Conservation (phyloP, 2,113 vertebrate species). For the Vulpes ferrilata region DNA sequence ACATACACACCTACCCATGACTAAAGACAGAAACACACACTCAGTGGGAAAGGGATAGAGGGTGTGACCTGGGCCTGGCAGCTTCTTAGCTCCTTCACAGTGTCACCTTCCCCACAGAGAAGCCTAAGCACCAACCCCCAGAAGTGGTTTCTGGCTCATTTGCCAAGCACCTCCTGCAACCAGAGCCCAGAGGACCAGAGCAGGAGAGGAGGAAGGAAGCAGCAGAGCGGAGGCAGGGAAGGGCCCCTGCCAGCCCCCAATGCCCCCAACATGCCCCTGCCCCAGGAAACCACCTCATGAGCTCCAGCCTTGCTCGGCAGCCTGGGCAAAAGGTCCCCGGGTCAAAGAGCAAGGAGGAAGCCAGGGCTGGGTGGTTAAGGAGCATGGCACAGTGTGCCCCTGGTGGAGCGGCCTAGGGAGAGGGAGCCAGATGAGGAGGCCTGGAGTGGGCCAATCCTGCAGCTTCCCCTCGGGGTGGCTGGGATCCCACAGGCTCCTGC, state of each 20-base stretch:
- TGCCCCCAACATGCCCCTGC: neutral
- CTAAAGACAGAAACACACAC: neutral
- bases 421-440: neutral
- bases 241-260: neutral
- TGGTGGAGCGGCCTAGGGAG: neutral
- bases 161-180: neutral
- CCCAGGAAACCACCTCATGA: neutral
- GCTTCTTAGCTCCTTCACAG: conserved; percentile 63
- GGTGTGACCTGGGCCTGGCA: conserved; percentile 17
- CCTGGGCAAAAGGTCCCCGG: neutral
- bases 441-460: neutral
- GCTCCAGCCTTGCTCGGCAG: neutral
- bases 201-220: neutral
- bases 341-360: neutral
- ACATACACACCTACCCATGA: neutral
- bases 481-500: neutral
- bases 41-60: neutral
- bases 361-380: neutral
- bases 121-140: conserved; percentile 59
- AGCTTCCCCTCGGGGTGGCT: neutral
- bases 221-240: neutral
- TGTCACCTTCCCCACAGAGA: conserved; percentile 16
- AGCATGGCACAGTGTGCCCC: neutral
- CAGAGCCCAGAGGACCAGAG: neutral
- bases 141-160: neutral